Conservation (phyloP, 1,140 invertebrate genomes). For the Dufourea novaeangliae region DNA sequence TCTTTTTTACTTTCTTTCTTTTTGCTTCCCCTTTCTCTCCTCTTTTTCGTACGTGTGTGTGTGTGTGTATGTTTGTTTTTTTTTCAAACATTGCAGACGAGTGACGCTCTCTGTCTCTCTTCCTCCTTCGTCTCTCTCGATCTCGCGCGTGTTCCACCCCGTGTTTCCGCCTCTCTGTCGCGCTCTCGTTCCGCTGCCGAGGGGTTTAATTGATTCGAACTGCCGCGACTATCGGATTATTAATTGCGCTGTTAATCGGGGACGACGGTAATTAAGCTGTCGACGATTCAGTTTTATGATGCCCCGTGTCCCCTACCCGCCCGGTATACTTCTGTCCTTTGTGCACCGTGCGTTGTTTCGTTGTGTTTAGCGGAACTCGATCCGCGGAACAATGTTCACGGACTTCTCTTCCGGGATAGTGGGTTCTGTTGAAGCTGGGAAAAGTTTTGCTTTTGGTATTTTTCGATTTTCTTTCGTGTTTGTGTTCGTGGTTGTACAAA, state of each 20-base stretch:
- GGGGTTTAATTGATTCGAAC: constrained; percentile 53
- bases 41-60: too few relatives aligned
- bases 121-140: too few relatives aligned
- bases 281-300: constrained; percentile 48
- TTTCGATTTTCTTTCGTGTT: background rate
- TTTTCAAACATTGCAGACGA: background rate
- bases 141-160: background rate
- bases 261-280: constrained; percentile 50
- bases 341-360: too few relatives aligned
- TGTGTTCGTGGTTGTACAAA: too few relatives aligned
- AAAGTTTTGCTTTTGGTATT: background rate
- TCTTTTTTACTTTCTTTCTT: background rate
- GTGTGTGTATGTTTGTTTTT: too few relatives aligned
- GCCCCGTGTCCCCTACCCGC: constrained; percentile 3
- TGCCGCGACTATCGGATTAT: constrained; percentile 44
- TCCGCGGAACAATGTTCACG: background rate
- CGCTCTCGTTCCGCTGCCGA: constrained; percentile 11
- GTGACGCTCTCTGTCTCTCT: background rate
- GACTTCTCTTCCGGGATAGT: background rate
- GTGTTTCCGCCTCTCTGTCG: constrained; percentile 1
- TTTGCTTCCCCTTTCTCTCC: background rate
- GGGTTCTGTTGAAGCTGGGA: background rate
- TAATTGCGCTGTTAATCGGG: constrained; percentile 47
- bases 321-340: constrained; percentile 9
- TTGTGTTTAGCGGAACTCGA: background rate